Percentiles rank a stretch among this genome's conserved stretches.
Conservation (phyloP, 2,113 vertebrate species). For the Canis aureus region DNA sequence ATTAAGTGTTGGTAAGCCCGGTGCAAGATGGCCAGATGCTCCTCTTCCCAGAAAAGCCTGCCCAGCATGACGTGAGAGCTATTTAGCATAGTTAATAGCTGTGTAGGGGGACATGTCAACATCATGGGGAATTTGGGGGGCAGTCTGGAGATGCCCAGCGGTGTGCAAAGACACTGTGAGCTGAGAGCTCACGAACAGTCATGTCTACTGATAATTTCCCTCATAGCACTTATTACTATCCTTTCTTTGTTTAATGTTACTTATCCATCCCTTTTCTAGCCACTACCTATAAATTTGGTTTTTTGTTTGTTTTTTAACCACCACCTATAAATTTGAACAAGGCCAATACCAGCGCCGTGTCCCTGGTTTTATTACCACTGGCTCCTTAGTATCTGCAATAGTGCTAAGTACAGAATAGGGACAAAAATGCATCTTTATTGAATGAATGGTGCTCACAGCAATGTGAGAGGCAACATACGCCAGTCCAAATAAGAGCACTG, state of each 20-base stretch:
- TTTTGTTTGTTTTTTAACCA: neutral
- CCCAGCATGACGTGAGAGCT: neutral
- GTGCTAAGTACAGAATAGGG: neutral
- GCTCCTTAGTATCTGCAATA: neutral
- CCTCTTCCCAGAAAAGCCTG: neutral
- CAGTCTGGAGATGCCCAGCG: neutral
- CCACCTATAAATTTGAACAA: neutral
- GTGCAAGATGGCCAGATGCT: neutral
- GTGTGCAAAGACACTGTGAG: neutral
- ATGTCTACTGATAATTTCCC: neutral
- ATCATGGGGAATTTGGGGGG: neutral
- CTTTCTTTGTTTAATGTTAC: neutral
- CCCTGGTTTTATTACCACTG: neutral
- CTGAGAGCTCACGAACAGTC: fast-evolving
- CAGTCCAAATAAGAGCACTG: neutral
- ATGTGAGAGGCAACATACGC: neutral
- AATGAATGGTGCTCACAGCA: neutral
- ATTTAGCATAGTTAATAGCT: neutral
- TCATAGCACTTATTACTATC: neutral
- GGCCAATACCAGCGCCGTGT: neutral
- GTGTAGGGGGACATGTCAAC: fast-evolving
- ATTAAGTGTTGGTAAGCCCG: neutral
- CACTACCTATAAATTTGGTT: neutral
- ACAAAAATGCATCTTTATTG: neutral
- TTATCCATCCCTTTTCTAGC: neutral